Evolutionary conservation across 2,888 invertebrate species (phyloP), one percentile per base, ranked within the genome.

Genomic region (Miltochrista miniata): DNA sequence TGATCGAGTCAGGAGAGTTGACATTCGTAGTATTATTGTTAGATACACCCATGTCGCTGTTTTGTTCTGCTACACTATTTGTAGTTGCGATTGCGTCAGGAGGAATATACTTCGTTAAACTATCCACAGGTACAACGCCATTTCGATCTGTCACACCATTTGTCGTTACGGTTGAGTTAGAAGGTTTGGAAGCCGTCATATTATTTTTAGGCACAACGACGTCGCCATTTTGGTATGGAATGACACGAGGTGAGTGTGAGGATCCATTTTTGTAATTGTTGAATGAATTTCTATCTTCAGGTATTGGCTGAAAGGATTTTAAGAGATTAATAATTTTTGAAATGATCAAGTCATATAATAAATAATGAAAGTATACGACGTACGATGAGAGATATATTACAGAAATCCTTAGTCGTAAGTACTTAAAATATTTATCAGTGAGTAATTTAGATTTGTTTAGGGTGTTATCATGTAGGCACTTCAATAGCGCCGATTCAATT

Each of bases 81-180:
- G n/a, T n/a, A n/a, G n/a, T n/a, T n/a, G n/a, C n/a, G n/a, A n/a
- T n/a, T n/a, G n/a, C n/a, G n/a, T n/a, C n/a, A n/a, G n/a, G n/a
- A n/a, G n/a, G n/a, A n/a, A n/a, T n/a, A n/a, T n/a, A n/a, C n/a
- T n/a, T n/a, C n/a, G n/a, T n/a, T n/a, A n/a, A n/a, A n/a, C n/a
- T n/a, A n/a, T n/a, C n/a, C n/a, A n/a, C n/a, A n/a, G n/a, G n/a
- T n/a, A n/a, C n/a, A n/a, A n/a, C n/a, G n/a, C n/a, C n/a, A n/a
- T n/a, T n/a, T n/a, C n/a, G n/a, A n/a, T 70, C 7, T 79, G 68
- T 70, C 46, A 78, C 82, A 51, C 83, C 85, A 55, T 74, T 75
- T 1, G 62, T 61, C 14, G 36, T 79, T 78, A 37, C 24, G 11
- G 11, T 15, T 7, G 38, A 11, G 18, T 38, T 18, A 15, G 37